Percentiles rank a stretch among this genome's conserved stretches.
Conservation (phyloP, 2,888 invertebrate genomes). For the Mantis religiosa region DNA sequence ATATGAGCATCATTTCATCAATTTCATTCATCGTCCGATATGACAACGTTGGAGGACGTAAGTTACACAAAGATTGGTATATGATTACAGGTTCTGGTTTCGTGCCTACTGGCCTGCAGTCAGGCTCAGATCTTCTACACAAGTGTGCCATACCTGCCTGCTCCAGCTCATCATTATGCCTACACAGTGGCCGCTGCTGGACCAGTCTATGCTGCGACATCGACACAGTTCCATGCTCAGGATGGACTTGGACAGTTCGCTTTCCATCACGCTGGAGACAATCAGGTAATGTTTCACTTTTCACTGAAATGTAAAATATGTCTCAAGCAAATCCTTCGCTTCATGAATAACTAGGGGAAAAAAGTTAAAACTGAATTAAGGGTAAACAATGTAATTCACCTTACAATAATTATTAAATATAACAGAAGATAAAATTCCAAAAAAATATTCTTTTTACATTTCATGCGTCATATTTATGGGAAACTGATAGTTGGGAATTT, state of each 20-base stretch:
- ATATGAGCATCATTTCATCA: no score
- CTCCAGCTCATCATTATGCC: background rate
- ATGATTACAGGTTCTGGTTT: background rate
- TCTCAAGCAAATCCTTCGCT: no score
- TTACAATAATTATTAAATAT: no score
- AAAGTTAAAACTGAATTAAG: no score
- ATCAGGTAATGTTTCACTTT: constrained; percentile 26
- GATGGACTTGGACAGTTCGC: constrained; percentile 35
- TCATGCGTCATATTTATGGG: no score
- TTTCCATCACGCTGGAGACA: constrained; percentile 36
- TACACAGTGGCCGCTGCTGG: background rate
- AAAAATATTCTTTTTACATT: no score
- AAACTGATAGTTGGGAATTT: no score
- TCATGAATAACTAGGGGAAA: no score
- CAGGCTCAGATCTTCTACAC: background rate
- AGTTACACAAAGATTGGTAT: background rate
- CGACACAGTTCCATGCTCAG: constrained; percentile 34
- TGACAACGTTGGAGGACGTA: no score
- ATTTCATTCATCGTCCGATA: no score
- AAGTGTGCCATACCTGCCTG: background rate
- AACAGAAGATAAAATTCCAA: no score
- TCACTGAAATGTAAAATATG: background rate
- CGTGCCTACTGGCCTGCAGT: background rate
- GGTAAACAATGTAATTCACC: no score
- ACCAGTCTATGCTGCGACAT: constrained; percentile 14